Base-by-base conservation (phyloP, 2,888 invertebrate genomes). In the Lepidocyrtinus sp. region DNA sequence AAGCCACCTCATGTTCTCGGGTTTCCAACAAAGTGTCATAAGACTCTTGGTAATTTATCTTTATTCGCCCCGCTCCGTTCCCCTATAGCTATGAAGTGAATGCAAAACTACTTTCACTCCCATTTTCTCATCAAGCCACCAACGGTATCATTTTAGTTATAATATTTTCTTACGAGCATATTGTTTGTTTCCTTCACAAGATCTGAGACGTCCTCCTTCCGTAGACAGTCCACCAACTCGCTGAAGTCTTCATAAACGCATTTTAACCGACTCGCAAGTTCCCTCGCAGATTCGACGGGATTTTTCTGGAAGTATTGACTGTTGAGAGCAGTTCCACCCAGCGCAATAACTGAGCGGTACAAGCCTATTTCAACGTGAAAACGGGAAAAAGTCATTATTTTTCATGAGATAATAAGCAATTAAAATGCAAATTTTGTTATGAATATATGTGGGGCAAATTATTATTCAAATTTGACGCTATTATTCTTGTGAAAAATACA, bases 141-240 rank as follows among this genome's bases (percentile, higher is more conserved):
- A n/a, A n/a, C n/a, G n/a, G n/a, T n/a, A n/a, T n/a, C n/a, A n/a
- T n/a, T n/a, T n/a, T n/a, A n/a, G n/a, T n/a, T n/a, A n/a, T n/a
- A n/a, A n/a, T n/a, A 7, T 12, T 24, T 45, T 81, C 87, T 87
- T 84, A 87, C 87, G 84, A 85, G 84, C 87, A 87, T 87, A 64
- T 84, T 82, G 82, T 86, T 85, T 62, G 83, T 84, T 82, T 86
- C 85, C 64, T 81, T 82, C 45, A 87, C 84, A 17, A 87, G 67
- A 45, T 81, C 82, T 25, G 85, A 80, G 26, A 75, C 59, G 9
- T 83, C 75, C 19, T 79, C 77, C 67, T 82, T 81, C 26, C 85
- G 74, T 19, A 87, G 75, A 76, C 87, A 87, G 24, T 81, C 81
- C 9, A 86, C 82, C 22, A 86, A 64, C 67, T 85, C 84, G 9